These are phyloP conservation scores for Polyommatus icarus DNA, from an alignment of 2,888 invertebrate species.

Conservation along the genomic window DNA sequence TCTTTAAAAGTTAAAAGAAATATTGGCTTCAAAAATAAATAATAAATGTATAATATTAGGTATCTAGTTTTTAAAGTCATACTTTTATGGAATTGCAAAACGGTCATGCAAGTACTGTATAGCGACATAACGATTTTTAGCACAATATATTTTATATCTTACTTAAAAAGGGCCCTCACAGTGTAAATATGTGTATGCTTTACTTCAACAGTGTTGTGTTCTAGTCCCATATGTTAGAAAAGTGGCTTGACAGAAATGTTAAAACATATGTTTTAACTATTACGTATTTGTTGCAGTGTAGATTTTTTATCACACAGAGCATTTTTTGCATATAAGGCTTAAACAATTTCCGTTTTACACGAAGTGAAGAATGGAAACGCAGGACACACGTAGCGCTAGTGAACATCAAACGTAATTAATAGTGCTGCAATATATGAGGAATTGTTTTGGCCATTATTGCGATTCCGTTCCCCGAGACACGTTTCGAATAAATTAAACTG, in stretches of 20 bases:
- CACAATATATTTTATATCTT: too few relatives aligned
- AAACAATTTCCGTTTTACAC: not conserved
- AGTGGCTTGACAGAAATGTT: not conserved
- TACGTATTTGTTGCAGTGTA: not conserved
- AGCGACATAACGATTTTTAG: too few relatives aligned
- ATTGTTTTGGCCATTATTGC: slow-evolving; percentile 77
- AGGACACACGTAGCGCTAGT: slow-evolving; percentile 23
- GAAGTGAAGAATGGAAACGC: slow-evolving; percentile 7
- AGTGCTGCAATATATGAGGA: slow-evolving; percentile 42
- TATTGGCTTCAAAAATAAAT: not conserved
- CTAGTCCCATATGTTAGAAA: too few relatives aligned
- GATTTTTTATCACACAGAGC: not conserved
- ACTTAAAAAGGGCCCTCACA: too few relatives aligned
- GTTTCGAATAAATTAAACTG: slow-evolving; percentile 79
- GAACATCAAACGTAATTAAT: slow-evolving; percentile 25
- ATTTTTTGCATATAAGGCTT: not conserved
- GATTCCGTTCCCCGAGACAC: slow-evolving; percentile 77
- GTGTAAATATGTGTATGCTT: too few relatives aligned
- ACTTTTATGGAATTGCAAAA: too few relatives aligned
- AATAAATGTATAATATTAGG: too few relatives aligned
- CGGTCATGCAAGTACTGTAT: too few relatives aligned
- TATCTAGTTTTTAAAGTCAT: too few relatives aligned
- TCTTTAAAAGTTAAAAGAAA: not conserved
- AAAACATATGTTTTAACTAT: not conserved
- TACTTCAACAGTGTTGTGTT: too few relatives aligned